Evolutionary conservation across 2,888 invertebrate genomes (phyloP).

Genomic region (Microctonus brassicae): DNA sequence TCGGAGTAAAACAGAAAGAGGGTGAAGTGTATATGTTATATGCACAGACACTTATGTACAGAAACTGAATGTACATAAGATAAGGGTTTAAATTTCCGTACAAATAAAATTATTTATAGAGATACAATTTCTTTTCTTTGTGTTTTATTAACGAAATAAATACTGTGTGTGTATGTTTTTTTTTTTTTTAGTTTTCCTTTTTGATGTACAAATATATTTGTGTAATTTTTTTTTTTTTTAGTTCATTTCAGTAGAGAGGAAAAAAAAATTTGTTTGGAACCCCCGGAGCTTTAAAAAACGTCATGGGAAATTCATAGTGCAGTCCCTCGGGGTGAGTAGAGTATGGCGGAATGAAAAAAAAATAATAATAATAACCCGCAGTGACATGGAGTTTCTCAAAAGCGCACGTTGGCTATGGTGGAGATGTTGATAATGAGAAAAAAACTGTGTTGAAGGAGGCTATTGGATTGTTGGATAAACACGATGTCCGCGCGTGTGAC

Average conservation of each 20-base stretch:
- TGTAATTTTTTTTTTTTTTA: neutral
- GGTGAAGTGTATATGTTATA: slow-evolving; percentile 12
- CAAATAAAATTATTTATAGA: neutral
- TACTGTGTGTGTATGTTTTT: no score
- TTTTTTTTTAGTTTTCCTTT: no score
- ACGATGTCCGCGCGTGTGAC: slow-evolving; percentile 24
- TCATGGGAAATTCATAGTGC: slow-evolving; percentile 34
- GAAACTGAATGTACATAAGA: neutral
- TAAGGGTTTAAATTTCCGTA: neutral
- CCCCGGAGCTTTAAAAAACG: slow-evolving; percentile 4
- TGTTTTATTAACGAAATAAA: no score
- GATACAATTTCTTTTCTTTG: neutral
- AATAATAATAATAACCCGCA: neutral
- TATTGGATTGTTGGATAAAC: slow-evolving; percentile 39
- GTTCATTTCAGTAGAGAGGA: slow-evolving; percentile 4
- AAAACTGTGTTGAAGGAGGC: slow-evolving; percentile 31
- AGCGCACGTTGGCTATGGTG: slow-evolving; percentile 9
- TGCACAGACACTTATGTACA: neutral
- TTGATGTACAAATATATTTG: no score
- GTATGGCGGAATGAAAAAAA: neutral
- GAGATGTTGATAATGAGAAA: slow-evolving; percentile 40
- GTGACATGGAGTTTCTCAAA: slow-evolving; percentile 27
- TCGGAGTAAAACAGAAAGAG: slow-evolving; percentile 58
- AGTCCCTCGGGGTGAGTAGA: slow-evolving; percentile 12
- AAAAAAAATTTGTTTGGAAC: neutral